These are phyloP conservation scores for Pygoscelis adeliae DNA, from an alignment of 2,113 vertebrate genomes.

Conservation along the genomic window DNA sequence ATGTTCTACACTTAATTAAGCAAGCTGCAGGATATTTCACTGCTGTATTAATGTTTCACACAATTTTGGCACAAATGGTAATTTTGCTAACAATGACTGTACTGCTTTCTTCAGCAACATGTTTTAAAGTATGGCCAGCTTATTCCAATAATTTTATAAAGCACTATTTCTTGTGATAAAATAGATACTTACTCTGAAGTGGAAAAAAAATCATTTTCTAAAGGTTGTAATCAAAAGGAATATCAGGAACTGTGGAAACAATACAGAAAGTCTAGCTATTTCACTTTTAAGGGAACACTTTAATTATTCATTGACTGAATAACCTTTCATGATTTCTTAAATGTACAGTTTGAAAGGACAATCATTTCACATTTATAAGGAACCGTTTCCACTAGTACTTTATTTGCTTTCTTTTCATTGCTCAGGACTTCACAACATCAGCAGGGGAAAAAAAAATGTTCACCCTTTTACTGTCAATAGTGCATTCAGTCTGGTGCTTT, in stretches of 20 bases:
- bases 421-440: not conserved
- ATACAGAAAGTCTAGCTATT: not conserved
- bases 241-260: not conserved
- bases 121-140: not conserved
- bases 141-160: not conserved
- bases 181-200: not conserved
- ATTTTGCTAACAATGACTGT: not conserved
- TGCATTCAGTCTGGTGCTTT: not conserved
- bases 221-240: not conserved
- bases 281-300: not conserved
- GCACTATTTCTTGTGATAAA: not conserved
- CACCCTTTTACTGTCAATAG: not conserved
- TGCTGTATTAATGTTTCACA: not conserved
- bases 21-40: not conserved
- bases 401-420: not conserved
- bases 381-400: not conserved
- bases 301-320: not conserved
- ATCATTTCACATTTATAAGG: not conserved
- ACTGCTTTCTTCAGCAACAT: not conserved
- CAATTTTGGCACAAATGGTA: not conserved
- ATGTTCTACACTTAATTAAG: slow-evolving; percentile 1
- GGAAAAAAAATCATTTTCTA: not conserved
- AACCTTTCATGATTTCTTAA: not conserved
- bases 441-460: not conserved
- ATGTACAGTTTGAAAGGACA: not conserved